Base-by-base conservation (phyloP, 2,113 vertebrate species). In the Nothobranchius kuhntae region DNA sequence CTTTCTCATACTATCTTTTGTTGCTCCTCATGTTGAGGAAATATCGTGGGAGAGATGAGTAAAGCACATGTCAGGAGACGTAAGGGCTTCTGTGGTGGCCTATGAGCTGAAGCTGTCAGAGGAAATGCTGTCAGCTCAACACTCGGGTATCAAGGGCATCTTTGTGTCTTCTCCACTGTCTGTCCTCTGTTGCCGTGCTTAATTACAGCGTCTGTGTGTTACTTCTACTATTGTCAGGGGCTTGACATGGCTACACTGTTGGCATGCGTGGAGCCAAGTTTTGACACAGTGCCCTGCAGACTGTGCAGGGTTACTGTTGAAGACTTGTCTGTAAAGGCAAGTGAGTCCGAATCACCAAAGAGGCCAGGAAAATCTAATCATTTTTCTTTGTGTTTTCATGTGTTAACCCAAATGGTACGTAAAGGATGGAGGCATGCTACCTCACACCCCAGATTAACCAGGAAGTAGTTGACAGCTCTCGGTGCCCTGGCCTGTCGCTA, bases 401-500 rank as follows among this genome's bases (percentile, higher is more conserved):
- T 15, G 30, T 14, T 11, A 46, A 44, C 56, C 38, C n/a, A 77
- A 61, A 63, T 64, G 60, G 62, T 63, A 13, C 50, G 53, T 24
- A 51, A 60, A 58, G 73, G 83, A 61, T 54, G 62, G 65, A 71
- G 17, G 56, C 81, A 85, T 73, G 36, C 26, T 48, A 89, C 88
- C 91, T 92, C 89, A 91, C 90, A 89, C 89, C 85, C 77, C 77
- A 73, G 75, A 84, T 73, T 77, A 72, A 90, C 75, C 89, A 90
- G 90, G 92, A 93, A 92, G 91, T 92, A 92, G 84, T 93, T 91
- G 91, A 92, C 91, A 91, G 90, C 83, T 91, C 76, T 76, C 80
- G 63, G 81, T 90, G 87, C 80, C 85, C 87, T 81, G 87, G 81
- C 84, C 72, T 67, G 75, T 81, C 0, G 69, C 84, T 88, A 89